Evolutionary conservation across 2,888 invertebrate species (phyloP).

Genomic region (Acleris emargana): DNA sequence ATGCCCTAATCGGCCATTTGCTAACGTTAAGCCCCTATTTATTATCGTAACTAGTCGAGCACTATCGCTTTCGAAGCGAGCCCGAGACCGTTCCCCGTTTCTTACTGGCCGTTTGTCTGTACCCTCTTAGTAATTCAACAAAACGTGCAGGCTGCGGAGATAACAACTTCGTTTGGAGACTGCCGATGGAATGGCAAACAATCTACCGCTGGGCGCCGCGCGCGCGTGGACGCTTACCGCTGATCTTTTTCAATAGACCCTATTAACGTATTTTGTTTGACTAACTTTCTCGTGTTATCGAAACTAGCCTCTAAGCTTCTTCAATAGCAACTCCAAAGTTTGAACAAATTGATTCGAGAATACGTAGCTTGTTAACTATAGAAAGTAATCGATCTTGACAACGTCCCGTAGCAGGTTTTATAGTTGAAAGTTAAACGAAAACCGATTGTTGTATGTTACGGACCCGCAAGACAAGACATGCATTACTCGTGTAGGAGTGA

Average conservation of each 20-base stretch:
- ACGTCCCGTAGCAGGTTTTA: no score
- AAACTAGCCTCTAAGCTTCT: constrained; percentile 3
- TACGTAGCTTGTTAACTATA: not conserved
- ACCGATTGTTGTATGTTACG: not conserved
- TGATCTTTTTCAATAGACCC: constrained; percentile 29
- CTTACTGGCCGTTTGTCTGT: constrained; percentile 69
- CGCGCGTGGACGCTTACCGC: constrained; percentile 6
- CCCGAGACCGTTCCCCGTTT: constrained; percentile 66
- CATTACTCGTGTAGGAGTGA: not conserved
- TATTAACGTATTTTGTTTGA: constrained; percentile 24
- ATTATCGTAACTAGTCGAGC: constrained; percentile 76
- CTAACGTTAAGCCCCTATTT: constrained; percentile 72
- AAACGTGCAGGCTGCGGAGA: constrained; percentile 65
- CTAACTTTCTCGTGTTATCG: constrained; percentile 13
- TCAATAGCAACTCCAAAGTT: not conserved
- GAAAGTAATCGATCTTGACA: not conserved
- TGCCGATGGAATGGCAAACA: constrained; percentile 55
- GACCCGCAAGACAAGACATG: constrained; percentile 8
- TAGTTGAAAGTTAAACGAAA: not conserved
- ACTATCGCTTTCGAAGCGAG: constrained; percentile 72
- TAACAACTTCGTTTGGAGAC: constrained; percentile 65
- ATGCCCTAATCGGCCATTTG: constrained; percentile 77
- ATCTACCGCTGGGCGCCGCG: constrained; percentile 6
- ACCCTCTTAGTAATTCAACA: constrained; percentile 78
- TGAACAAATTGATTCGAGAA: not conserved